phyloP scores from a whole-genome alignment of 2,113 vertebrate genomes.

The Phalacrocorax carbo region DNA sequence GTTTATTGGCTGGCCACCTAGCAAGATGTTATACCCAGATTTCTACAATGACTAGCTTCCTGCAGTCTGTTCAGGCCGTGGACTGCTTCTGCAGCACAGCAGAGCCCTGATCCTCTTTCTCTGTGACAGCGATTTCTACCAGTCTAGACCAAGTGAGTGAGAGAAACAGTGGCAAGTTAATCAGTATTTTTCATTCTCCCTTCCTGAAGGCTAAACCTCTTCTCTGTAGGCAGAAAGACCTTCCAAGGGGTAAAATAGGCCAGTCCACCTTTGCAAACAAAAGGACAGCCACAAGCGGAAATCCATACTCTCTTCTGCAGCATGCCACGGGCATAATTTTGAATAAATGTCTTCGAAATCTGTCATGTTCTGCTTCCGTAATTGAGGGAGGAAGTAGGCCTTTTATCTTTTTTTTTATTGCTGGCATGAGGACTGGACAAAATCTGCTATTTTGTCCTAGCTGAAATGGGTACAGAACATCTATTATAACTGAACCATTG shows the following conservation, averaged over 20 bases:
- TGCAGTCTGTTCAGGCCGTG: neutral
- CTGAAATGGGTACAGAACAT: neutral
- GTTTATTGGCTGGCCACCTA: neutral
- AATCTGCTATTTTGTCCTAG: neutral
- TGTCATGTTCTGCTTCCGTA: neutral
- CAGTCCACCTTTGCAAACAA: neutral
- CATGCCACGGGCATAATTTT: neutral
- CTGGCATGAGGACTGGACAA: neutral
- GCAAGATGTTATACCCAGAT: neutral
- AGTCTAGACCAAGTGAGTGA: neutral
- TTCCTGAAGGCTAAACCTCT: neutral
- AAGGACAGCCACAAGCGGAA: neutral
- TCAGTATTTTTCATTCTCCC: neutral
- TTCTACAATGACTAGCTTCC: neutral
- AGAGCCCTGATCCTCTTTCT: neutral
- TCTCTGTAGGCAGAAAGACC: neutral
- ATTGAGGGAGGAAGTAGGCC: neutral
- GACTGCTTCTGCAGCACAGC: neutral
- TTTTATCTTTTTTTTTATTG: neutral
- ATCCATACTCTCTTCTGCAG: neutral
- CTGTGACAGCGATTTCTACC: neutral
- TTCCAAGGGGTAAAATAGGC: neutral
- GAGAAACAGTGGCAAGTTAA: neutral
- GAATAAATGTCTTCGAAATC: neutral
- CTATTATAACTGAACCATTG: neutral